phyloP scores from a whole-genome alignment of 2,888 invertebrate genomes.

The Flexamia atlantica region DNA sequence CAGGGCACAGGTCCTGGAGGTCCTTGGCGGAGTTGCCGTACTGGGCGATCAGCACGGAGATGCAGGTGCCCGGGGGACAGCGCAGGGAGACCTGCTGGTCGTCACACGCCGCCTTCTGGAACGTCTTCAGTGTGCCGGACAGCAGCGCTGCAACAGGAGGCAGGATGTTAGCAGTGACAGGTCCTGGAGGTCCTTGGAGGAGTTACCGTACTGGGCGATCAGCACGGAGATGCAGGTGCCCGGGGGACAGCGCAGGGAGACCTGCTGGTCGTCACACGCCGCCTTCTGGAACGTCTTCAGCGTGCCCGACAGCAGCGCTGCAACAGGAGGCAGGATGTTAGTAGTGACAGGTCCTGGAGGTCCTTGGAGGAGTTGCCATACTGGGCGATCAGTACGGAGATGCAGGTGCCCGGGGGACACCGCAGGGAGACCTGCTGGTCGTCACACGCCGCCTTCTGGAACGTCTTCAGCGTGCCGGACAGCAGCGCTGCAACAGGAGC shows the following conservation, averaged over 20 bases:
- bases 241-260: slow-evolving; percentile 92
- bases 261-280: slow-evolving; percentile 94
- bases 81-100: slow-evolving; percentile 91
- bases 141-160: slow-evolving; percentile 85
- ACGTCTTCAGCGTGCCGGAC: slow-evolving; percentile 93
- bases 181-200: slow-evolving; percentile 71
- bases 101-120: slow-evolving; percentile 95
- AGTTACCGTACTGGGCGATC: slow-evolving; percentile 92
- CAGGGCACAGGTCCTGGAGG: slow-evolving; percentile 66
- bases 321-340: no score
- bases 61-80: slow-evolving; percentile 95
- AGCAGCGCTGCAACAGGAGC: slow-evolving; percentile 86
- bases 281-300: slow-evolving; percentile 94
- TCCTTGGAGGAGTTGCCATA: slow-evolving; percentile 82
- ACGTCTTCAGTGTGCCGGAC: slow-evolving; percentile 93
- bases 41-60: slow-evolving; percentile 94
- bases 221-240: slow-evolving; percentile 95
- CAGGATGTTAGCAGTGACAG: no score
- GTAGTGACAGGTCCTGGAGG: slow-evolving; percentile 65
- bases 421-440: slow-evolving; percentile 91
- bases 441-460: slow-evolving; percentile 95
- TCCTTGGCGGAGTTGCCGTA: slow-evolving; percentile 82
- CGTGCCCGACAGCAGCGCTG: slow-evolving; percentile 94
- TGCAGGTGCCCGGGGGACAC: slow-evolving; percentile 95
- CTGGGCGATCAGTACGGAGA: slow-evolving; percentile 94